A percentile compares a stretch with the other conserved stretches of the same genome.
phyloP scores from a whole-genome alignment of 2,797 vertebrate species.

The Eulemur mongoz region DNA sequence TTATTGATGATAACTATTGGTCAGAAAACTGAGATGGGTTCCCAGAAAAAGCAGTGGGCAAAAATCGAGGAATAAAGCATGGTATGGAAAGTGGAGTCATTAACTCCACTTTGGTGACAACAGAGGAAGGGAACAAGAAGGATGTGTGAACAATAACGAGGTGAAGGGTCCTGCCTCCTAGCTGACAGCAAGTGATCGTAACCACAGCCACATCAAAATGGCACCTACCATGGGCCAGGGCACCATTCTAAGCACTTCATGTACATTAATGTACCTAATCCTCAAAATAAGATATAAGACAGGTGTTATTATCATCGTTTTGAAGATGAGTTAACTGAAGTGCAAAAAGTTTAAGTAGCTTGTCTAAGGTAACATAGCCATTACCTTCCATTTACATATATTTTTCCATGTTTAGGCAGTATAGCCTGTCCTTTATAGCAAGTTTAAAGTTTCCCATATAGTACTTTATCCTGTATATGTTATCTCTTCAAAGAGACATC shows the following conservation, averaged over 20 bases:
- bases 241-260: neutral
- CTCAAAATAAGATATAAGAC: neutral
- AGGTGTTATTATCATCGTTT: neutral
- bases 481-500: neutral
- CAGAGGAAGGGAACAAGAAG: neutral
- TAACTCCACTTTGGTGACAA: neutral
- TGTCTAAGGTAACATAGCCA: neutral
- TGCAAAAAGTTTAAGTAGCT: neutral
- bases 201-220: neutral
- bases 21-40: neutral
- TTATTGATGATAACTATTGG: neutral
- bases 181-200: neutral
- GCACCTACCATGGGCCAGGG: neutral
- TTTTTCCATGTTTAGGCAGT: neutral
- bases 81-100: neutral
- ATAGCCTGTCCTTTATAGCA: neutral
- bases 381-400: neutral
- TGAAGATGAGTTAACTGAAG: neutral
- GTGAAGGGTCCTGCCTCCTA: neutral
- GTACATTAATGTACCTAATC: neutral
- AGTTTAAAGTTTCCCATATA: neutral
- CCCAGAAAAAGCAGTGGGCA: neutral
- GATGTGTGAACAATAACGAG: neutral
- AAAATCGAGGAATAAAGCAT: neutral
- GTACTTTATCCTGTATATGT: neutral